Percentiles rank a stretch among this genome's conserved stretches.
These are phyloP conservation scores for Orchesella cincta DNA, from an alignment of 1,140 invertebrate genomes.

Conservation along the genomic window DNA sequence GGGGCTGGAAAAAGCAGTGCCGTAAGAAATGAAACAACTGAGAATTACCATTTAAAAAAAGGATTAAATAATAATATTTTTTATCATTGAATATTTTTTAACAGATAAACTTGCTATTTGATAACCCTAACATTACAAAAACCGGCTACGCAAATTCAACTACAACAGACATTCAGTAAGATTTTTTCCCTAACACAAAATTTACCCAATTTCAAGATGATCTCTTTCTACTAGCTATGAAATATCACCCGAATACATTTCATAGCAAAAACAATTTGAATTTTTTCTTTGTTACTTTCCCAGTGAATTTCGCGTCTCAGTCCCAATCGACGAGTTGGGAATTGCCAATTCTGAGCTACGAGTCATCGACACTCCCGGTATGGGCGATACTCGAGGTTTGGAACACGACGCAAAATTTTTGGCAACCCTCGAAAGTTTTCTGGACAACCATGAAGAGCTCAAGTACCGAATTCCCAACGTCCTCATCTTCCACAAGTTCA, in stretches of 20 bases:
- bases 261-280: background rate
- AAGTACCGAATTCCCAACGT: slow-evolving; percentile 30
- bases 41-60: background rate
- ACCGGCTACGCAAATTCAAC: background rate
- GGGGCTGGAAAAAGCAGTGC: slow-evolving; percentile 36
- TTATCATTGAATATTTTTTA: background rate
- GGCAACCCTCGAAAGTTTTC: slow-evolving; percentile 30
- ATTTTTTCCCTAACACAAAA: slow-evolving; percentile 32
- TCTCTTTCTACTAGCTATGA: slow-evolving; percentile 31
- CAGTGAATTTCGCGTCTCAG: slow-evolving; percentile 27
- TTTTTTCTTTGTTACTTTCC: background rate
- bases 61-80: background rate
- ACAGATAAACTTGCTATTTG: slow-evolving; percentile 29
- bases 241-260: background rate
- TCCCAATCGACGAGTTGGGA: slow-evolving; percentile 31
- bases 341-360: slow-evolving; percentile 34
- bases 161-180: slow-evolving; percentile 28
- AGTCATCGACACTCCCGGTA: slow-evolving; percentile 40
- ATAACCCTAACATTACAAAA: background rate
- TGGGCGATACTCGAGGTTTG: slow-evolving; percentile 36
- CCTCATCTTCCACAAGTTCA: slow-evolving; percentile 34
- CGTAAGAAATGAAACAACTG: background rate
- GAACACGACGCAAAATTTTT: slow-evolving; percentile 35
- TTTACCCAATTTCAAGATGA: background rate
- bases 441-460: slow-evolving; percentile 35